Conservation (phyloP, 2,888 invertebrate species). For the Temnothorax unifasciatus region DNA sequence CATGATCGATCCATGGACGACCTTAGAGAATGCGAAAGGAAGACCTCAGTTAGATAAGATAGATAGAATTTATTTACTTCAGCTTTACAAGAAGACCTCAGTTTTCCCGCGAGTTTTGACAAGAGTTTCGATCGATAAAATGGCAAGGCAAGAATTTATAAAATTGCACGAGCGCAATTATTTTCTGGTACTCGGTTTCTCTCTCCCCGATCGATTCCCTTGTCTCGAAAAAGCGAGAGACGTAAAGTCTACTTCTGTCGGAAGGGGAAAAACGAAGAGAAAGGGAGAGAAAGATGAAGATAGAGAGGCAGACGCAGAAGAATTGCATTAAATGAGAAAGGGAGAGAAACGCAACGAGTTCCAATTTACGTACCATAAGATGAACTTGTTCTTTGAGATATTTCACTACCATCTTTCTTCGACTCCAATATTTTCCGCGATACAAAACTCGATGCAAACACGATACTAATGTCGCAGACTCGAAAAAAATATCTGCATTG, state of each 20-base stretch:
- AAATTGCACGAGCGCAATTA: conserved; percentile 49
- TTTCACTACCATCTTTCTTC: conserved; percentile 48
- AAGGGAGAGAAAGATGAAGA: conserved; percentile 45
- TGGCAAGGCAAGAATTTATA: conserved; percentile 23
- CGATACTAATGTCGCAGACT: conserved; percentile 14
- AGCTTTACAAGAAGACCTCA: neutral
- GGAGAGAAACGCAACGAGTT: conserved; percentile 48
- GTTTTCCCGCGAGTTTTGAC: conserved; percentile 10
- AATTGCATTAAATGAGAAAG: conserved; percentile 66
- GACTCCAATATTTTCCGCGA: conserved; percentile 9
- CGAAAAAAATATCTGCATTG: conserved; percentile 53
- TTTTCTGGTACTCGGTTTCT: conserved; percentile 40
- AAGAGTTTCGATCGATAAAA: conserved; percentile 41
- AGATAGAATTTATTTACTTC: no score
- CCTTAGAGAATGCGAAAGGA: neutral
- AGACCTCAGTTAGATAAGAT: no score
- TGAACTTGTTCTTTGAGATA: conserved; percentile 48
- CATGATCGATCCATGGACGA: neutral
- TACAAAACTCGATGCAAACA: conserved; percentile 24
- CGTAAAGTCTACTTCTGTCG: conserved; percentile 59
- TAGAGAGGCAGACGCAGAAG: conserved; percentile 39
- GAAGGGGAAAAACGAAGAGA: neutral
- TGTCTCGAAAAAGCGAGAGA: conserved; percentile 33
- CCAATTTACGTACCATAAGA: conserved; percentile 56
- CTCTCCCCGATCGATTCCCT: conserved; percentile 60